Evolutionary conservation across 1,140 invertebrate species (phyloP), one percentile per base, ranked within the genome.

Genomic region (Notospermus geniculatus): DNA sequence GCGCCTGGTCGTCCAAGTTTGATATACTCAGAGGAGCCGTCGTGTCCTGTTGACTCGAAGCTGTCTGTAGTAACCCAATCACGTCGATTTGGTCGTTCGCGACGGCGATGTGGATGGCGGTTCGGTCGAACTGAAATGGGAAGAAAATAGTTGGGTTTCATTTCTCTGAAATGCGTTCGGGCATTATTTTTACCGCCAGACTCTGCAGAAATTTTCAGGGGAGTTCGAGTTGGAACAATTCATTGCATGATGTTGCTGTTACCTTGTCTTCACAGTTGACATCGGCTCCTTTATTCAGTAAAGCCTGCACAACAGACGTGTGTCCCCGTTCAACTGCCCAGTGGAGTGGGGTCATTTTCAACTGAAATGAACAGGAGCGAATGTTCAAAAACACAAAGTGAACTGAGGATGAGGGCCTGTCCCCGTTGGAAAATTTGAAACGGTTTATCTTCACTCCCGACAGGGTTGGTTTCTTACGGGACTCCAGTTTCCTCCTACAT

Each of bases 301-400:
- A 81, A 50, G 88, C 70, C 59, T 87, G 83, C 30, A 90, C 89
- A 43, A 89, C 87, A 52, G 85, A 84, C 30, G 85, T 71, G 76
- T 93, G 88, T n/a, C 88, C 86, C 67, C 89, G 87, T 81, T 95
- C 92, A 53, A 90, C 90, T 11, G 93, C 92, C 94, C 93, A 97
- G 83, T 97, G 93, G 25, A 97, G 83, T 29, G 93, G 92, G 27
- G 93, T 95, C 93, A 95, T 96, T 74, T 88, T 88, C 29, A 96
- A 80, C 91, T 91, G 53, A 5, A 71, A 73, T 54, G n/a, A n/a
- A n/a, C n/a, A n/a, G n/a, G n/a, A n/a, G n/a, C n/a, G n/a, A n/a
- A n/a, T n/a, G n/a, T n/a, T n/a, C n/a, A n/a, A n/a, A n/a, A n/a
- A n/a, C n/a, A n/a, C n/a, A n/a, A n/a, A n/a, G n/a, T n/a, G n/a